Evolutionary conservation across 2,888 invertebrate genomes (phyloP).

Genomic region (Hirtodrosophila confusa): DNA sequence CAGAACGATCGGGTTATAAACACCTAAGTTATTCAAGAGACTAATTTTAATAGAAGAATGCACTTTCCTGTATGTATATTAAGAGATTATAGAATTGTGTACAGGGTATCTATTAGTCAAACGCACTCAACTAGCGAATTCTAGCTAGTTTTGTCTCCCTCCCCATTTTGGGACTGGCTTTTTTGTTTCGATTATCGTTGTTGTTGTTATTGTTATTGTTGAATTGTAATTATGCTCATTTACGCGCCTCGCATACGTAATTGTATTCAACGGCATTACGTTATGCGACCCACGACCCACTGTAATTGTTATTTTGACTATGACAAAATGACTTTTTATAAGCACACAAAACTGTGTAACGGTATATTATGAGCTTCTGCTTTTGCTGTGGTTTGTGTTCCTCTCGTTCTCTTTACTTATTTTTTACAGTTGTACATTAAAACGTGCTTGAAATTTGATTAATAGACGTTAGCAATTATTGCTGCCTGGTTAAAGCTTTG

Average conservation of each 20-base stretch:
- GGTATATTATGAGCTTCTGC: constrained; percentile 40
- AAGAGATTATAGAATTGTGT: no score
- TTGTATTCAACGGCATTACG: constrained; percentile 39
- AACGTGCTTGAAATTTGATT: constrained; percentile 58
- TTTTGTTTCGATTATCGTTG: constrained; percentile 7
- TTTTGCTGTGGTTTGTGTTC: constrained; percentile 1
- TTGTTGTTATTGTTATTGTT: constrained; percentile 15
- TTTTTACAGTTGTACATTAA: constrained; percentile 49
- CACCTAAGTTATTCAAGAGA: no score
- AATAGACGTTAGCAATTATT: constrained; percentile 7
- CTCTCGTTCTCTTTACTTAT: constrained; percentile 14
- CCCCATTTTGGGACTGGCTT: constrained; percentile 1
- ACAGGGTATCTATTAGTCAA: no score
- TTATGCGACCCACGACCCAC: constrained; percentile 50
- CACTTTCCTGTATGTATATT: no score
- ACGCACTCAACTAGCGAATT: no score
- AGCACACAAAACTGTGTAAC: constrained; percentile 31
- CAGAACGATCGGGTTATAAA: no score
- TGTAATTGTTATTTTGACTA: constrained; percentile 58
- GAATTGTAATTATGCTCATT: constrained; percentile 67
- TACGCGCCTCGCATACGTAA: constrained; percentile 77
- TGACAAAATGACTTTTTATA: constrained; percentile 68
- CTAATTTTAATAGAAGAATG: no score
- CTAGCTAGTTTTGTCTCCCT: background rate
- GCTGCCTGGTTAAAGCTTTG: constrained; percentile 16